Percentiles rank a stretch among this genome's conserved stretches.
Evolutionary conservation across 1,140 invertebrate genomes (phyloP).

Genomic region (Papilio xuthus): DNA sequence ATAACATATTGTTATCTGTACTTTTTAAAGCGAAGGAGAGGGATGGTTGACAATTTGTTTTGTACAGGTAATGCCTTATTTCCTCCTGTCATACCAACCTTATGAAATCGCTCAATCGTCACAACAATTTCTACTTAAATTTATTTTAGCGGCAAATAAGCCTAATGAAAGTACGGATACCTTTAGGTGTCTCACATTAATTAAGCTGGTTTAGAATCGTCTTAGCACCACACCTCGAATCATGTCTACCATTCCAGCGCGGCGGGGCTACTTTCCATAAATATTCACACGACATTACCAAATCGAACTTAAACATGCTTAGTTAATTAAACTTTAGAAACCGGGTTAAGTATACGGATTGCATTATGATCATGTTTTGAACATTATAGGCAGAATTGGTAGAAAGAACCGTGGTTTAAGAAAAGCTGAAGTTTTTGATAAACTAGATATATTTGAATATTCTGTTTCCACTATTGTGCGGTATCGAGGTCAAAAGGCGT

Average conservation of each 20-base stretch:
- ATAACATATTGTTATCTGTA: no score
- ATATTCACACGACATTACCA: slow-evolving; percentile 24
- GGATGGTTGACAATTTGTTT: no score
- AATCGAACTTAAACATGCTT: slow-evolving; percentile 16
- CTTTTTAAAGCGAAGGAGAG: no score
- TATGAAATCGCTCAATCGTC: no score
- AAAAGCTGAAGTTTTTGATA: no score
- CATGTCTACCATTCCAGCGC: background rate
- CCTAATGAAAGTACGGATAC: background rate
- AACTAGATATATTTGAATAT: background rate
- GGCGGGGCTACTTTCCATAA: background rate
- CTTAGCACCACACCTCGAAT: slow-evolving; percentile 7
- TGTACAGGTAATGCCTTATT: no score
- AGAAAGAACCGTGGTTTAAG: background rate
- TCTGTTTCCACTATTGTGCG: background rate
- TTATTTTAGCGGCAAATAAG: background rate
- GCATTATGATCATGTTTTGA: slow-evolving; percentile 4
- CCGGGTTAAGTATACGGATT: slow-evolving; percentile 1
- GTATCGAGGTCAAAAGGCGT: slow-evolving; percentile 15
- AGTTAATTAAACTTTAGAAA: slow-evolving; percentile 24
- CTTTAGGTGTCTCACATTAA: background rate
- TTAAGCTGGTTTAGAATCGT: slow-evolving; percentile 13
- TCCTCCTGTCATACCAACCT: no score
- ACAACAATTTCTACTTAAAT: no score
- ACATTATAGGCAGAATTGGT: background rate